Percentiles rank a stretch among this genome's conserved stretches.
These are phyloP conservation scores for Pluvianellus socialis DNA, from an alignment of 2,113 vertebrate genomes.

Conservation along the genomic window DNA sequence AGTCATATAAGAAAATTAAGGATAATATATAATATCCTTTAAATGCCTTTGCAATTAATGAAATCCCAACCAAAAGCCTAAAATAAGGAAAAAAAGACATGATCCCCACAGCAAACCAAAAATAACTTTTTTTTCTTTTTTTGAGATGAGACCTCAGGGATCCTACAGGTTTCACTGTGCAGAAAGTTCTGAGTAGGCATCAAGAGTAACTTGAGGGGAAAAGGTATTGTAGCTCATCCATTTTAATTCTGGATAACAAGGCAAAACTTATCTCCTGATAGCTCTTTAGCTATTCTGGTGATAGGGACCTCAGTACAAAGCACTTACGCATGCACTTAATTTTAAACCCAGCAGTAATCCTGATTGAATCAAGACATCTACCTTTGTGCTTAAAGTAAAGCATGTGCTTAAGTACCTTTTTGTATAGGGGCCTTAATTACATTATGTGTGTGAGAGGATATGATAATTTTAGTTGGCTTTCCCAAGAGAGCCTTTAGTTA, in stretches of 20 bases:
- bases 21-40: not conserved
- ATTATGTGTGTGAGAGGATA: slow-evolving; percentile 55
- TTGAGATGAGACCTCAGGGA: not conserved
- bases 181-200: not conserved
- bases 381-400: slow-evolving; percentile 64
- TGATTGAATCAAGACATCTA: slow-evolving; percentile 31
- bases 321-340: slow-evolving; percentile 6
- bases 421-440: slow-evolving; percentile 56
- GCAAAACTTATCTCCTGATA: slow-evolving; percentile 11
- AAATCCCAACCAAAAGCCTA: not conserved
- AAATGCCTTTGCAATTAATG: not conserved
- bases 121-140: not conserved
- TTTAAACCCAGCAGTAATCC: slow-evolving; percentile 37
- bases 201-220: not conserved
- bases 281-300: not conserved
- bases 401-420: slow-evolving; percentile 66
- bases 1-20: not conserved
- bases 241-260: slow-evolving; percentile 11
- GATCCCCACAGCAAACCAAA: not conserved
- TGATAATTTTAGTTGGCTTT: slow-evolving; percentile 59
- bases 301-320: not conserved
- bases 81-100: not conserved
- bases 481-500: slow-evolving; percentile 61
- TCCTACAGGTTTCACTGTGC: not conserved
- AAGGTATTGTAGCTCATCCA: not conserved